Evolutionary conservation across 2,888 invertebrate genomes (phyloP), one percentile per base, ranked within the genome.

Genomic region (Meandrusa payeni): DNA sequence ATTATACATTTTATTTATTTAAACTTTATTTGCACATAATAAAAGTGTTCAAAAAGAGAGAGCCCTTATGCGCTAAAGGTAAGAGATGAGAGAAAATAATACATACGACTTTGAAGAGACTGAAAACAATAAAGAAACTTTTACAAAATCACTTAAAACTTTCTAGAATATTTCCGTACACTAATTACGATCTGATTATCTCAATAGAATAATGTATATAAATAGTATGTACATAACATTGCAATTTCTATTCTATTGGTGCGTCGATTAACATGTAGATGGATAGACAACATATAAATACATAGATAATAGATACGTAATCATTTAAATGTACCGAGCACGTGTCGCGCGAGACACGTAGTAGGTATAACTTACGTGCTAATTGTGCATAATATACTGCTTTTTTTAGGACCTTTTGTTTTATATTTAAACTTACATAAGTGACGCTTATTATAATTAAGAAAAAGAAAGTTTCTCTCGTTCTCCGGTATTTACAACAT

Each of bases 321-420:
- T 23, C 7, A 33, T 34, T 11, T 27, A 34, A n/a, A 36, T 57
- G 76, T 76, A n/a, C n/a, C n/a, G n/a, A n/a, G 73, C 76, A 64
- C 69, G 70, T 60, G 66, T 58, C 53, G n/a, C n/a, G n/a, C n/a
- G n/a, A n/a, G n/a, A n/a, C 59, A 69, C 69, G 77, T 66, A 69
- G 68, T 66, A 67, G 73, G 72, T 76, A 76, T 72, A 42, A 51
- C 68, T 34, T 71, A 67, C 62, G 63, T 69, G 74, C 60, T 81
- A 81, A 77, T 80, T 83, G 83, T 85, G 83, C 83, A 79, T 71
- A 70, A 80, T 82, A 81, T 81, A 81, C 79, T 60, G 59, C 68
- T 77, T 78, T 79, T 29, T 75, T 77, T 83, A 77, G 83, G 81
- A 76, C 81, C 75, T 75, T 81, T 75, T 53, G 64, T 69, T 71